Evolutionary conservation across 2,113 vertebrate species (phyloP).

Genomic region (Pycnonotus jocosus): DNA sequence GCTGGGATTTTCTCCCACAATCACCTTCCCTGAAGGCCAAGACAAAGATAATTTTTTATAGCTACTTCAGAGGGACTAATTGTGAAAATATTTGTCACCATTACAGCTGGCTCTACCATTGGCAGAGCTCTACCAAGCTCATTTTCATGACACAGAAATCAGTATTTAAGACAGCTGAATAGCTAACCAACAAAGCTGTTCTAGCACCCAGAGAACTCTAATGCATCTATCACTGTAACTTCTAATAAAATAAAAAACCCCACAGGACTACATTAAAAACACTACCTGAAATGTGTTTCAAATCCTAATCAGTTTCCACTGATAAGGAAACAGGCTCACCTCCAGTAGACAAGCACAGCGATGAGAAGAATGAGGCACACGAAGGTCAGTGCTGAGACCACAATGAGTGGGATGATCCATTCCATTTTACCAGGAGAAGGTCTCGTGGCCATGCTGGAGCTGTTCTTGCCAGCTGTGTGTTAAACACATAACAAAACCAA

Average conservation of each 20-base stretch:
- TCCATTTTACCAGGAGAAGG: slow-evolving; percentile 86
- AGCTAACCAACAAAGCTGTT: neutral
- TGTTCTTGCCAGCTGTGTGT: slow-evolving; percentile 74
- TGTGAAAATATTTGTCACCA: neutral
- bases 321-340: slow-evolving; percentile 74
- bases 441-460: slow-evolving; percentile 81
- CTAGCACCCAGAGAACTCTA: neutral
- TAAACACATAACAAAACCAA: slow-evolving; percentile 38
- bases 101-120: neutral
- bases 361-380: slow-evolving; percentile 95
- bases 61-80: neutral
- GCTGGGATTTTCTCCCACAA: neutral
- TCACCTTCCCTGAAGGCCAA: neutral
- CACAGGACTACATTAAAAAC: neutral
- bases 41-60: neutral
- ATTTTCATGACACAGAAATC: neutral
- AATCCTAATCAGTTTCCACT: neutral
- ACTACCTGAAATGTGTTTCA: neutral
- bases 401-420: slow-evolving; percentile 95
- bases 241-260: neutral
- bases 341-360: slow-evolving; percentile 96
- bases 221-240: neutral
- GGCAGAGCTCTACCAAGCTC: neutral
- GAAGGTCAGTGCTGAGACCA: slow-evolving; percentile 94
- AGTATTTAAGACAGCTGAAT: neutral